Evolutionary conservation across 2,113 vertebrate species (phyloP), one percentile per base, ranked within the genome.

Genomic region (Fulica atra): DNA sequence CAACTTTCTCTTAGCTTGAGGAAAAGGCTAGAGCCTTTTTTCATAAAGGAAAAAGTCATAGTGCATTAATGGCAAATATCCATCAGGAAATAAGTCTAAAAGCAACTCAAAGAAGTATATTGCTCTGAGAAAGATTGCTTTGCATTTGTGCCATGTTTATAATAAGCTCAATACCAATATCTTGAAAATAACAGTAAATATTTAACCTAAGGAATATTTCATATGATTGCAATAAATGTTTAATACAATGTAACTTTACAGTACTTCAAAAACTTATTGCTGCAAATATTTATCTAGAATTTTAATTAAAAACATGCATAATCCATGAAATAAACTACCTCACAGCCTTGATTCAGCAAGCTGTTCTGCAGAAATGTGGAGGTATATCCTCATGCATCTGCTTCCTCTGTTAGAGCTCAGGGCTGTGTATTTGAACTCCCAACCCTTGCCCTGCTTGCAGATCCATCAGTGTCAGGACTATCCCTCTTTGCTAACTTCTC

Each of bases 161-260:
- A 90, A 81, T 64, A 89, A 92, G 57, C 88, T 95, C 80, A 79
- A 42, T 84, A 84, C 61, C 90, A 94, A 84, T 86, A 95, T 79
- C 91, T 94, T 72, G 92, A 85, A 97, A 95, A 95, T 86, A 95
- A 87, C 77, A 69, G 83, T 96, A 96, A 96, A 96, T 97, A 96
- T 97, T 96, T 94, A 95, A 96, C 77, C 25, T 36, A 25, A 88
- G 81, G 80, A 84, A 81, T 92, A 92, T 92, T 95, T 96, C 86
- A 92, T 91, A 76, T 15, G 53, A 38, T 46, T 73, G 70, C 86
- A 92, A 94, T 96, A 93, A 96, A 96, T 94, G 78, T 93, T 96
- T 96, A 95, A 95, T 93, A 81, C 77, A 85, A 19, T 85, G 88
- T 87, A 96, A 95, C 93, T 95, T 96, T 92, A 65, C 83, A 85